A percentile compares a stretch with the other conserved stretches of the same genome.
phyloP scores from a whole-genome alignment of 2,113 vertebrate genomes.

The Zapus hudsonius region DNA sequence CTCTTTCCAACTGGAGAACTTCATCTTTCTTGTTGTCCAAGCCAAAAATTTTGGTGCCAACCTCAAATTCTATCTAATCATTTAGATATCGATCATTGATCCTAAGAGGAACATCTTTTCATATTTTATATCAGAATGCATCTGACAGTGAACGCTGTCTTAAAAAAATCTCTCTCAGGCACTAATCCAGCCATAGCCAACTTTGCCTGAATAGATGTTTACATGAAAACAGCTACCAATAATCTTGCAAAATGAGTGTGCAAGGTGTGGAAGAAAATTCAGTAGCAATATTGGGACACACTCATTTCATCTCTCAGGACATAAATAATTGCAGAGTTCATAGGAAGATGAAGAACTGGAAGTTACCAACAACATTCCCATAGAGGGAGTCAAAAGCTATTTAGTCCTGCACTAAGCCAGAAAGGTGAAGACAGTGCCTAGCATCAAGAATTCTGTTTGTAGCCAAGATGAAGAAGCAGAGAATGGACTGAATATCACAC shows the following conservation, averaged over 20 bases:
- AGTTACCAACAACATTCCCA: not conserved
- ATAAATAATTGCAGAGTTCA: not conserved
- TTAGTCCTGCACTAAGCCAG: not conserved
- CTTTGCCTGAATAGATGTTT: not conserved
- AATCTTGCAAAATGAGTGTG: not conserved
- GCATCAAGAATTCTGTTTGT: not conserved
- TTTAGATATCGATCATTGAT: not conserved
- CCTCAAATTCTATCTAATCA: not conserved
- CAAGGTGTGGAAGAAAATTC: not conserved
- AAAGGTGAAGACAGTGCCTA: not conserved
- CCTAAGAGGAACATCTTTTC: not conserved
- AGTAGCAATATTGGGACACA: not conserved
- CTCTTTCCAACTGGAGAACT: not conserved
- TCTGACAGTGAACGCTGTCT: not conserved
- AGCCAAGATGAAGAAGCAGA: not conserved
- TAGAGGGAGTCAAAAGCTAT: not conserved
- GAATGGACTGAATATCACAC: not conserved
- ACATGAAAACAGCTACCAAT: not conserved
- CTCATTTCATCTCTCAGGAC: not conserved
- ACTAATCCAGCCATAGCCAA: not conserved
- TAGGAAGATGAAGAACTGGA: not conserved
- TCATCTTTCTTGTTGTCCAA: not conserved
- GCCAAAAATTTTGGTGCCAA: not conserved
- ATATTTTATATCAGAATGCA: conserved; percentile 12
- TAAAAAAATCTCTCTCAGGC: not conserved